phyloP scores from a whole-genome alignment of 2,113 vertebrate genomes.

The Callionymus lyra region DNA sequence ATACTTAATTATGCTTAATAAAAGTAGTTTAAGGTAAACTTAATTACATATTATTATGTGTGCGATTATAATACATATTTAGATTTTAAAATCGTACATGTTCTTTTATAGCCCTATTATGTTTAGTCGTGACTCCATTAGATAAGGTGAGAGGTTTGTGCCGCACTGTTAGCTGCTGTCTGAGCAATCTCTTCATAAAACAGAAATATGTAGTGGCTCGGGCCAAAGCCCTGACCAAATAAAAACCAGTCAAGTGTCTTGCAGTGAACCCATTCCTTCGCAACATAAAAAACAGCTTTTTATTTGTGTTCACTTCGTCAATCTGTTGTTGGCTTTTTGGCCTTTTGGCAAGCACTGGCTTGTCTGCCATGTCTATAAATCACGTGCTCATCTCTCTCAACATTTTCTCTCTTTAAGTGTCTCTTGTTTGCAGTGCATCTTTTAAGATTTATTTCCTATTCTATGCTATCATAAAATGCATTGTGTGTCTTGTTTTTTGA shows the following conservation, averaged over 20 bases:
- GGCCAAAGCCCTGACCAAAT: conserved; percentile 54
- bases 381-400: conserved; percentile 37
- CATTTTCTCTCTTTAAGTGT: conserved; percentile 28
- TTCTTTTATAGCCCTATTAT: conserved; percentile 3
- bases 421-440: conserved; percentile 53
- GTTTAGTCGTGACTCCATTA: conserved; percentile 2
- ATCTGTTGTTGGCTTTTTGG: conserved; percentile 49
- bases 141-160: conserved; percentile 32
- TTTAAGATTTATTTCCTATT: conserved; percentile 73
- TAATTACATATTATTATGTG: too few species aligned
- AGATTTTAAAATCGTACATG: not conserved
- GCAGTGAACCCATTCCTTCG: conserved; percentile 50
- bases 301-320: conserved; percentile 56
- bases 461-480: conserved; percentile 65
- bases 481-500: conserved; percentile 59
- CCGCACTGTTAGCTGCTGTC: conserved; percentile 39
- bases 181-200: conserved; percentile 62
- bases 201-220: conserved; percentile 59
- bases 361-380: conserved; percentile 52
- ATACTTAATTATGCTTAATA: too few species aligned
- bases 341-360: conserved; percentile 48
- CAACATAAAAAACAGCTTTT: conserved; percentile 57
- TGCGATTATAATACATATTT: too few species aligned
- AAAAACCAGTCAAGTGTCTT: conserved; percentile 59
- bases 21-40: too few species aligned